These are phyloP conservation scores for Callosobruchus maculatus DNA, from an alignment of 2,888 invertebrate species.

Conservation along the genomic window DNA sequence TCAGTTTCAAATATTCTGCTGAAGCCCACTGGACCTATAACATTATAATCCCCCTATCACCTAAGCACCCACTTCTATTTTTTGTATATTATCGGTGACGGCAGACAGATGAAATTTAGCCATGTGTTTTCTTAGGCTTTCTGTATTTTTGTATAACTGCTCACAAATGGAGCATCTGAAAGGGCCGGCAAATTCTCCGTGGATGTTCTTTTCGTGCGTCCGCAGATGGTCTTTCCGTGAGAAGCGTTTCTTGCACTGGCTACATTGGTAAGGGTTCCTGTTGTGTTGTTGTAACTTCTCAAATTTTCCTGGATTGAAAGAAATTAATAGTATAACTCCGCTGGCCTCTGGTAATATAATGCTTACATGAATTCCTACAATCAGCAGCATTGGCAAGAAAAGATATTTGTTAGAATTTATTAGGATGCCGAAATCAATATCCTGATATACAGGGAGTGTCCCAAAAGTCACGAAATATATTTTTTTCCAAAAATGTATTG, in stretches of 20 bases:
- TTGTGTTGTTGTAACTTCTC: slow-evolving; percentile 27
- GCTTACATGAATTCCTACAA: not conserved
- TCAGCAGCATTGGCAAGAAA: not conserved
- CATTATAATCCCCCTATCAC: not conserved
- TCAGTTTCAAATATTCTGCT: no score
- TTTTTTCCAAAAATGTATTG: no score
- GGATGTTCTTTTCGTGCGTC: slow-evolving; percentile 51
- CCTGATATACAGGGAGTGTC: no score
- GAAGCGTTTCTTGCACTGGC: slow-evolving; percentile 46
- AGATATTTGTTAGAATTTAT: not conserved
- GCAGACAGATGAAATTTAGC: slow-evolving; percentile 47
- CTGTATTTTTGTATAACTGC: slow-evolving; percentile 50
- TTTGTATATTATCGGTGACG: slow-evolving; percentile 28
- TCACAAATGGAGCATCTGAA: slow-evolving; percentile 48
- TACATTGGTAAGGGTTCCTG: slow-evolving; percentile 42
- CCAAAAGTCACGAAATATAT: no score
- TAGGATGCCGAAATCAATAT: not conserved
- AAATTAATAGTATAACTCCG: not conserved
- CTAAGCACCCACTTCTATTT: slow-evolving; percentile 34
- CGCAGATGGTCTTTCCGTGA: slow-evolving; percentile 48
- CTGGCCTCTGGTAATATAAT: not conserved
- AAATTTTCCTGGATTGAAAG: not conserved
- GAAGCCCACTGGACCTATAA: not conserved
- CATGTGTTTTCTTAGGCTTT: slow-evolving; percentile 49
- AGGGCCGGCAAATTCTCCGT: slow-evolving; percentile 50